These are phyloP conservation scores for Todus mexicanus DNA, from an alignment of 2,797 vertebrate species.

Conservation along the genomic window DNA sequence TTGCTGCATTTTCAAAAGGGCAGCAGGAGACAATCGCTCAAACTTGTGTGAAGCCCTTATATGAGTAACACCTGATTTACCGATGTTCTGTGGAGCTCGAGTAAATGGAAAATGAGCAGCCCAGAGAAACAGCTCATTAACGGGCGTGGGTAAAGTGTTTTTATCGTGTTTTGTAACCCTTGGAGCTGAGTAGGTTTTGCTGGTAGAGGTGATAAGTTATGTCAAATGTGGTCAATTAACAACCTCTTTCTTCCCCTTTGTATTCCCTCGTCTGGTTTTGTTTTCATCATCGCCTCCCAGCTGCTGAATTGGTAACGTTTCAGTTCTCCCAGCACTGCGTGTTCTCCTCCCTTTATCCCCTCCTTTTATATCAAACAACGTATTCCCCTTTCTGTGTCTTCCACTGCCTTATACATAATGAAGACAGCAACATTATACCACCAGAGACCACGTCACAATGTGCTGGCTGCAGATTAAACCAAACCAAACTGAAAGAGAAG, in stretches of 20 bases:
- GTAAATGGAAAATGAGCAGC: not conserved
- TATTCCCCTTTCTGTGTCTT: not conserved
- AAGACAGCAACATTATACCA: not conserved
- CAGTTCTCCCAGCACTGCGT: not conserved
- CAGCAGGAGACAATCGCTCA: not conserved
- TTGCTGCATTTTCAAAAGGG: not conserved
- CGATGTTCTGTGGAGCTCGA: not conserved
- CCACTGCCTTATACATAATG: not conserved
- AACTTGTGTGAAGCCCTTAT: not conserved
- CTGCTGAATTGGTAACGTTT: slow-evolving; percentile 16
- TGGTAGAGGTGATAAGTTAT: slow-evolving; percentile 5
- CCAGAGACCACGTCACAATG: not conserved
- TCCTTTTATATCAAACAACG: not conserved
- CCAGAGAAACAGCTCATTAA: not conserved
- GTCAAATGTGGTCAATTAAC: not conserved
- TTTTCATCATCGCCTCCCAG: slow-evolving; percentile 3
- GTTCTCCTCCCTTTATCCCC: slow-evolving; percentile 6
- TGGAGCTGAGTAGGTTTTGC: not conserved
- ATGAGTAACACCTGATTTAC: not conserved
- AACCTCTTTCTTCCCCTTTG: not conserved
- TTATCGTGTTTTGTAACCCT: not conserved
- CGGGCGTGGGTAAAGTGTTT: not conserved
- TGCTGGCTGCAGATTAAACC: not conserved
- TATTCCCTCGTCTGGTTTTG: not conserved
- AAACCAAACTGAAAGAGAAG: not conserved